Conservation (phyloP, 2,888 invertebrate species). For the Nematopogon swammerdamellus region DNA sequence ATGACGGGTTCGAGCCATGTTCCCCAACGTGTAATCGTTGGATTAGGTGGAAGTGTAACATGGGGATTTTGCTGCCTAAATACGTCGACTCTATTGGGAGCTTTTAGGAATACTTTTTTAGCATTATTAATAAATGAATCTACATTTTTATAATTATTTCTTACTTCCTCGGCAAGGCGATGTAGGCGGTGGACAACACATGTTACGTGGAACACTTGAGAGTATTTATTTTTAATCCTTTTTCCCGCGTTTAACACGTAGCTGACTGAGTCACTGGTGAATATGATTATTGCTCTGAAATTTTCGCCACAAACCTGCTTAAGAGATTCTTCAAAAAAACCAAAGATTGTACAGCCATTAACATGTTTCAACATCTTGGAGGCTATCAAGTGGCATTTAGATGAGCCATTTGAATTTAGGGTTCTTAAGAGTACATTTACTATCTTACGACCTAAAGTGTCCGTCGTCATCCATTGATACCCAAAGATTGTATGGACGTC, state of each 20-base stretch:
- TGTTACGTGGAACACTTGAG: too few species aligned
- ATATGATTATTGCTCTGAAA: too few species aligned
- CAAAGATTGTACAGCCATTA: conserved; percentile 3
- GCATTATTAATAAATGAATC: background rate
- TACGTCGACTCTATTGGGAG: background rate
- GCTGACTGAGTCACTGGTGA: too few species aligned
- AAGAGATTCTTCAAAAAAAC: too few species aligned
- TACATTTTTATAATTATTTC: background rate
- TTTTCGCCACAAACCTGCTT: too few species aligned
- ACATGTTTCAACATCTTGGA: conserved; percentile 3
- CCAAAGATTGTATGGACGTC: too few species aligned
- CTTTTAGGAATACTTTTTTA: background rate
- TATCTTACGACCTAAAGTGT: conserved; percentile 4
- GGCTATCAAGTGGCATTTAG: conserved; percentile 2
- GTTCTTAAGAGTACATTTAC: conserved; percentile 3
- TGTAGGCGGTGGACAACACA: too few species aligned
- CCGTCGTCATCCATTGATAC: conserved; percentile 3
- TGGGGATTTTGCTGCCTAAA: background rate
- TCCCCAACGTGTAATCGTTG: conserved; percentile 1
- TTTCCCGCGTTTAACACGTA: too few species aligned
- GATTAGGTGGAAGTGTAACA: background rate
- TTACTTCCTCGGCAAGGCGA: too few species aligned
- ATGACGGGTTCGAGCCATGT: conserved; percentile 1
- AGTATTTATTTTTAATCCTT: too few species aligned
- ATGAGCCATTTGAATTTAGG: background rate